phyloP scores from a whole-genome alignment of 1,140 invertebrate species.

The Hesperophylax magnus region DNA sequence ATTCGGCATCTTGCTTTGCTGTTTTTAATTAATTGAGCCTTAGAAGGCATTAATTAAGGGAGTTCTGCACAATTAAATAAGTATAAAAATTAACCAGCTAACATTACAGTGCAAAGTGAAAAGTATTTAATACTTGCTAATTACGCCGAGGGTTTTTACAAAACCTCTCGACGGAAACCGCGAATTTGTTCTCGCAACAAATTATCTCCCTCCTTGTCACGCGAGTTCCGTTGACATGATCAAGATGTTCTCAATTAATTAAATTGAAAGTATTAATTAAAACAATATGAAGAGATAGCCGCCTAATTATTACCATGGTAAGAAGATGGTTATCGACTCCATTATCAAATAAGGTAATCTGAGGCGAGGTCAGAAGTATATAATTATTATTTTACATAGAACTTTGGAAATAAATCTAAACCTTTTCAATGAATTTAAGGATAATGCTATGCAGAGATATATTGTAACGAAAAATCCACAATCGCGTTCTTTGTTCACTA shows the following conservation, averaged over 20 bases:
- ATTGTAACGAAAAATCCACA: too few species aligned
- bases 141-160: too few species aligned
- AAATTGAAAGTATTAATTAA: conserved; percentile 15
- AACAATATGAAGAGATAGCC: conserved; percentile 9
- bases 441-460: too few species aligned
- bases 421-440: too few species aligned
- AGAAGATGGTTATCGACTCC: conserved; percentile 22
- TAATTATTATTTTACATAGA: conserved; percentile 4
- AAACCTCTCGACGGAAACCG: background rate
- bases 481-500: too few species aligned
- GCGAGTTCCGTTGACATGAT: conserved; percentile 32
- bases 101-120: too few species aligned
- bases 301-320: conserved; percentile 9
- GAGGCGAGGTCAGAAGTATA: conserved; percentile 4
- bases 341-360: conserved; percentile 35
- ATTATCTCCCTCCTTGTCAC: conserved; percentile 23
- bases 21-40: too few species aligned
- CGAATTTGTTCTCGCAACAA: conserved; percentile 17
- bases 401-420: background rate
- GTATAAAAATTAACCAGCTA: too few species aligned
- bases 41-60: too few species aligned
- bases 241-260: conserved; percentile 35
- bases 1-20: too few species aligned
- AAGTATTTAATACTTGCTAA: too few species aligned
- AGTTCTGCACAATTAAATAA: too few species aligned